These are phyloP conservation scores for Onchidella celtica DNA, from an alignment of 2,888 invertebrate genomes.

Conservation along the genomic window DNA sequence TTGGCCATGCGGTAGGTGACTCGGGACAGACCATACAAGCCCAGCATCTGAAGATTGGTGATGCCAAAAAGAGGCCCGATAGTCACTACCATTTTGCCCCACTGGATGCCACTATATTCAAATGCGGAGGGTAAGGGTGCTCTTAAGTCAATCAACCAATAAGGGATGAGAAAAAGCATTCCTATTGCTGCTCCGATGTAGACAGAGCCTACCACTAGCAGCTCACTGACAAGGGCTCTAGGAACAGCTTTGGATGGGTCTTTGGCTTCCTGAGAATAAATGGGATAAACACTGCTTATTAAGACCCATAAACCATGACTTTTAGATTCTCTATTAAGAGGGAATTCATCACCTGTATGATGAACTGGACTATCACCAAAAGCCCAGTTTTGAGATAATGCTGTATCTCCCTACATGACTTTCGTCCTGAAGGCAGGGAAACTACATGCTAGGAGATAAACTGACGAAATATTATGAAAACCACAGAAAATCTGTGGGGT, in stretches of 20 bases:
- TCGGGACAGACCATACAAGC: slow-evolving; percentile 90
- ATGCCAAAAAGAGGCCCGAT: slow-evolving; percentile 73
- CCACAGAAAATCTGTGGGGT: too few relatives aligned
- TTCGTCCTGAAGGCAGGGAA: too few relatives aligned
- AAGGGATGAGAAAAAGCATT: slow-evolving; percentile 71
- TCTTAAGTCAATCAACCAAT: slow-evolving; percentile 64
- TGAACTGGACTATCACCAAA: too few relatives aligned
- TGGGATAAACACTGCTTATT: too few relatives aligned
- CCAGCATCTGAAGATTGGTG: slow-evolving; percentile 83
- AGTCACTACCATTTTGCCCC: slow-evolving; percentile 72
- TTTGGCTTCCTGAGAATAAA: slow-evolving; percentile 71
- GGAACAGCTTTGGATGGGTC: slow-evolving; percentile 78
- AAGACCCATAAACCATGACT: too few relatives aligned
- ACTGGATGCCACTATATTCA: slow-evolving; percentile 62
- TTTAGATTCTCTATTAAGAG: too few relatives aligned
- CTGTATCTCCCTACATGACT: too few relatives aligned
- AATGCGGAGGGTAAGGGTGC: slow-evolving; percentile 76
- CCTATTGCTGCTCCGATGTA: slow-evolving; percentile 70
- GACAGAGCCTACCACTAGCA: slow-evolving; percentile 66
- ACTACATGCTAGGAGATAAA: too few relatives aligned
- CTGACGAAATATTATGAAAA: too few relatives aligned
- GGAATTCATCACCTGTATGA: too few relatives aligned
- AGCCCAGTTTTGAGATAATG: too few relatives aligned
- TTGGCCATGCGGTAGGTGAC: slow-evolving; percentile 94
- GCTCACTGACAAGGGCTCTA: slow-evolving; percentile 73